A percentile compares a stretch with the other conserved stretches of the same genome.
phyloP scores from a whole-genome alignment of 2,113 vertebrate genomes.

The Halichoeres trimaculatus region DNA sequence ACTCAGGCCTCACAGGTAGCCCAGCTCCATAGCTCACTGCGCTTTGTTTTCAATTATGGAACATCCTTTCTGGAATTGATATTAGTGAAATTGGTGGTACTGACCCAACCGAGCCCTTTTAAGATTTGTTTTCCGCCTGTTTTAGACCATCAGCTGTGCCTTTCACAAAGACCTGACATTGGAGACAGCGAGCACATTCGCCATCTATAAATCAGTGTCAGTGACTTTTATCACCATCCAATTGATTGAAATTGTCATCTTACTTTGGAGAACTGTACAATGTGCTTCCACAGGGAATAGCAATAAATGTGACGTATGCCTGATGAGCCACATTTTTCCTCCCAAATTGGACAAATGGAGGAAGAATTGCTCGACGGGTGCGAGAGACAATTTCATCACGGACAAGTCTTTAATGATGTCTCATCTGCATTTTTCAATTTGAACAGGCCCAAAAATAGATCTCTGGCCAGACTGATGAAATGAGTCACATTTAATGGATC shows the following conservation, averaged over 20 bases:
- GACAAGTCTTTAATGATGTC: conserved; percentile 71
- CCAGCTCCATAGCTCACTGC: no score
- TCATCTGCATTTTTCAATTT: conserved; percentile 78
- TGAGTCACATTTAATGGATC: conserved; percentile 48
- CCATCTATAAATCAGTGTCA: background rate
- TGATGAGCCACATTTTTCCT: conserved; percentile 56
- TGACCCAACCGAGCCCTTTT: no score
- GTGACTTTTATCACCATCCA: conserved; percentile 23
- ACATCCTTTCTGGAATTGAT: no score
- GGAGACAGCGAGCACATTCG: conserved; percentile 21
- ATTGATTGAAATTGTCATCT: conserved; percentile 53
- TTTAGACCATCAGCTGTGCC: background rate
- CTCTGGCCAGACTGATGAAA: conserved; percentile 36
- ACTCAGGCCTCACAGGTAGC: no score
- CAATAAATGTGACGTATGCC: conserved; percentile 62
- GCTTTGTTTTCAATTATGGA: no score
- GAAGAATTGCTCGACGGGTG: conserved; percentile 56
- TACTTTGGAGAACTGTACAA: conserved; percentile 25
- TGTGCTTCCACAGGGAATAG: conserved; percentile 23
- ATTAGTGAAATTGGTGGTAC: no score
- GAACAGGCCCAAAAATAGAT: conserved; percentile 65
- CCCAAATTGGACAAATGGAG: conserved; percentile 69
- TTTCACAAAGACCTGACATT: conserved; percentile 2
- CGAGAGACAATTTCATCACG: conserved; percentile 61
- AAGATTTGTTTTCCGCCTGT: background rate